A percentile compares a stretch with the other conserved stretches of the same genome.
phyloP scores from a whole-genome alignment of 2,888 invertebrate genomes.

The Andrena hattorfiana region DNA sequence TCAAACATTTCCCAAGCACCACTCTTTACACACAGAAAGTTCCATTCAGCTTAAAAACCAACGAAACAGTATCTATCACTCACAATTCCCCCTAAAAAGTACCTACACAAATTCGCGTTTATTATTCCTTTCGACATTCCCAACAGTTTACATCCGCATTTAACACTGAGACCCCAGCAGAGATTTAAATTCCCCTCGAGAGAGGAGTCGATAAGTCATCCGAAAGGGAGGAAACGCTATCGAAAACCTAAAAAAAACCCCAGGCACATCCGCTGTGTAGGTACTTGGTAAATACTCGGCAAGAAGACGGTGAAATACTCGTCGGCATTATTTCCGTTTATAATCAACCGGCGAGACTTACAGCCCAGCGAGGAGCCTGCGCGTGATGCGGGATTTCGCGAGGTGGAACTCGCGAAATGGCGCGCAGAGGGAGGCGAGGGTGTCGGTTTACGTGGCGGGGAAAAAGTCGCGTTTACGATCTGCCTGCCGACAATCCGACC shows the following conservation, averaged over 20 bases:
- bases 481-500: conserved; percentile 13
- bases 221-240: not conserved
- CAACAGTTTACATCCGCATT: not conserved
- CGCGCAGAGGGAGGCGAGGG: not conserved
- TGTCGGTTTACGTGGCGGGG: not conserved
- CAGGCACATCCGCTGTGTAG: not conserved
- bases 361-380: not conserved
- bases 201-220: conserved; percentile 7
- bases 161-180: not conserved
- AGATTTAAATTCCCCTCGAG: not conserved
- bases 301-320: conserved; percentile 8
- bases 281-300: conserved; percentile 3
- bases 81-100: not conserved
- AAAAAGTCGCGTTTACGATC: not conserved
- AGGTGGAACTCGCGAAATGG: not conserved
- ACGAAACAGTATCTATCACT: not conserved
- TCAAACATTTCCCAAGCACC: too few species aligned
- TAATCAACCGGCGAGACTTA: conserved; percentile 2
- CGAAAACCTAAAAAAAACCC: not conserved
- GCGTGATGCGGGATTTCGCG: not conserved
- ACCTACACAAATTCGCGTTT: not conserved
- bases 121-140: not conserved
- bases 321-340: not conserved
- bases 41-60: too few species aligned
- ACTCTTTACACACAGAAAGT: too few species aligned